Evolutionary conservation across 92 coral and sea anemone species (phyloP), one percentile per base, ranked within the genome.

Genomic region (Ricordea florida): DNA sequence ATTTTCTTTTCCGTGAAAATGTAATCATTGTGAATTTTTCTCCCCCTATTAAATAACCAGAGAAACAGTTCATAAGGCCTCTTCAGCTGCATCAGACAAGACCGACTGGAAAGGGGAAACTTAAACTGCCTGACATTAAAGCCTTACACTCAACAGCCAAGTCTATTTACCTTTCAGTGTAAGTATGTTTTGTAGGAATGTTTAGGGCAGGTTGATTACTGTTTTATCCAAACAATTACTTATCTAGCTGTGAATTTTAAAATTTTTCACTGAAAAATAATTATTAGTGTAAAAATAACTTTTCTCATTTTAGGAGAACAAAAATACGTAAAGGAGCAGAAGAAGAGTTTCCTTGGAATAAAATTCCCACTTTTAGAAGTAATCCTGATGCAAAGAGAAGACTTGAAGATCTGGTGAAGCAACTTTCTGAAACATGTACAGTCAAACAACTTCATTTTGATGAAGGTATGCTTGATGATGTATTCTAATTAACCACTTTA

Each of bases 401-500:
- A 33, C 41, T 57, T 16, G 63, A 57, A 21, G 28, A 57, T 21
- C 27, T 57, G 28, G 63, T 57, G 63, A 33, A 57, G 41, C 36
- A 57, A 26, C 41, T 57, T 32, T 32, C 41, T 9, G 14, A 25
- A 15, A 2, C 59, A 30, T 66, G 60, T 43, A 9, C 29, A 17
- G 1, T 46, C 10, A 29, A 46, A 46, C 41, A 46, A 46, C 26
- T 46, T 50, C 9, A 23, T 21, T 66, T 66, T 66, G 74, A 29
- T 44, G 69, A 40, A 38, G 69, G 69, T 62, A 62, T 14, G 33
- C 21, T 56, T n/a, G n/a, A n/a, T n/a, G n/a, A n/a, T n/a, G n/a
- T n/a, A n/a, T n/a, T n/a, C n/a, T n/a, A n/a, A n/a, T n/a, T n/a
- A n/a, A n/a, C n/a, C n/a, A n/a, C n/a, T n/a, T n/a, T n/a, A n/a